Base-by-base conservation (phyloP, 37 sponge, comb jelly and placozoan species). In the Diacarnus erythraeanus region DNA sequence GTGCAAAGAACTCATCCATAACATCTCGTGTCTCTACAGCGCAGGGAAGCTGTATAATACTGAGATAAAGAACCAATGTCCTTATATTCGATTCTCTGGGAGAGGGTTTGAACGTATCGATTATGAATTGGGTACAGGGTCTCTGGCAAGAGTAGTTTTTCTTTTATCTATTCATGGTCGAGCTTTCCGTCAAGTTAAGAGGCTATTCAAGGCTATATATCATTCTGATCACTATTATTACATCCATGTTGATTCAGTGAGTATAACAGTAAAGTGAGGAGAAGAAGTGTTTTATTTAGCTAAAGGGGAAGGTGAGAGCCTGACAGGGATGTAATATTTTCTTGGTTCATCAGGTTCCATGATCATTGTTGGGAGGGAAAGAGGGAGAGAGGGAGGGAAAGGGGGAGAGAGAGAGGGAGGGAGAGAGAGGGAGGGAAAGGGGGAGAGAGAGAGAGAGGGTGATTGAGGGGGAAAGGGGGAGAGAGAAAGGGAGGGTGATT, bases 121-220 rank as follows among this genome's bases (percentile, higher is more conserved):
- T 5, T 73, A 43, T 12, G 41, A 44, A 1, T 25, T 26, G 20
- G 77, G 80, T 25, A 56, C 25, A 1, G 76, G 75, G 37, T 67
- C 69, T 15, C 39, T 40, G 3, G 44, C 87, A 1, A 74, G 90
- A 35, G 77, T 96, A 22, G 83, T 91, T 72, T 96, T 82, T 51
- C 65, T 96, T 47, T 31, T 96, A n/a, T 83, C 85, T 8, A 72
- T 96, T 0, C 97, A 96, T 41, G 97, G 95, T 36, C 64, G 97
- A 31, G 95, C 92, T 3, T 37, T 88, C 5, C 83, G 95, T 3
- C 97, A 96, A 60, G 65, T 96, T 35, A 82, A 88, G 69, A 74
- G 92, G 42, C 66, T 96, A 69, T 84, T 96, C 80, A 96, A 88
- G 64, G 92, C 95, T 9, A 87, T 96, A 42, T 96, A 96, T 67